phyloP scores from a whole-genome alignment of 2,113 vertebrate genomes.

The Stegastes partitus region DNA sequence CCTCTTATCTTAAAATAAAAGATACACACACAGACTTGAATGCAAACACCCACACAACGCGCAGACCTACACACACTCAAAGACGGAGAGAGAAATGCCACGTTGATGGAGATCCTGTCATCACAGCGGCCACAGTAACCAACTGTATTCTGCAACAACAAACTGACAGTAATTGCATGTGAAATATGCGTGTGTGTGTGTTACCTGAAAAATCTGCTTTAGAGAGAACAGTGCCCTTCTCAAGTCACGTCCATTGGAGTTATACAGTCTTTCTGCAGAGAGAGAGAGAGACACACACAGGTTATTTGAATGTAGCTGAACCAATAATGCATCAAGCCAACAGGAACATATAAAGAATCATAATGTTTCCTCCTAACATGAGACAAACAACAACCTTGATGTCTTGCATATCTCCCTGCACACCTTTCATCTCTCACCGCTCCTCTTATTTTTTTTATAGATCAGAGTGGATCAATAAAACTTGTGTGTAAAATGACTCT shows the following conservation, averaged over 20 bases:
- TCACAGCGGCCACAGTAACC: constrained; percentile 63
- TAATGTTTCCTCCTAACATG: neutral
- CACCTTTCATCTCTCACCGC: constrained; percentile 34
- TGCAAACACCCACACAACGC: constrained; percentile 22
- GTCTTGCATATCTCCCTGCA: neutral
- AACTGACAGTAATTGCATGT: constrained; percentile 53
- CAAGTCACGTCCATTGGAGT: constrained; percentile 93
- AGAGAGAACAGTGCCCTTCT: constrained; percentile 96
- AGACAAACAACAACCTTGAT: neutral
- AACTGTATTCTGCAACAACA: constrained; percentile 49
- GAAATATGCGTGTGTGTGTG: constrained; percentile 25
- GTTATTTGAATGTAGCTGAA: constrained; percentile 10
- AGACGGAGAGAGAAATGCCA: constrained; percentile 58
- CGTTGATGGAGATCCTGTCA: constrained; percentile 67
- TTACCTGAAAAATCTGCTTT: constrained; percentile 98
- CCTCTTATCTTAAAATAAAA: constrained; percentile 59
- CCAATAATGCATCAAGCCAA: neutral
- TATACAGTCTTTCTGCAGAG: constrained; percentile 92
- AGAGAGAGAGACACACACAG: constrained; percentile 17
- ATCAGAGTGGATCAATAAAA: constrained; percentile 57
- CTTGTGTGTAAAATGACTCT: constrained; percentile 25
- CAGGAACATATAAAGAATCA: neutral
- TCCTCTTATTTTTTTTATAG: constrained; percentile 8
- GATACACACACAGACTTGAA: constrained; percentile 35
- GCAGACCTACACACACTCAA: constrained; percentile 13